Percentiles rank a stretch among this genome's conserved stretches.
Conservation (phyloP, 37 sponge, comb jelly and placozoan species). For the Aplysina aerophoba region DNA sequence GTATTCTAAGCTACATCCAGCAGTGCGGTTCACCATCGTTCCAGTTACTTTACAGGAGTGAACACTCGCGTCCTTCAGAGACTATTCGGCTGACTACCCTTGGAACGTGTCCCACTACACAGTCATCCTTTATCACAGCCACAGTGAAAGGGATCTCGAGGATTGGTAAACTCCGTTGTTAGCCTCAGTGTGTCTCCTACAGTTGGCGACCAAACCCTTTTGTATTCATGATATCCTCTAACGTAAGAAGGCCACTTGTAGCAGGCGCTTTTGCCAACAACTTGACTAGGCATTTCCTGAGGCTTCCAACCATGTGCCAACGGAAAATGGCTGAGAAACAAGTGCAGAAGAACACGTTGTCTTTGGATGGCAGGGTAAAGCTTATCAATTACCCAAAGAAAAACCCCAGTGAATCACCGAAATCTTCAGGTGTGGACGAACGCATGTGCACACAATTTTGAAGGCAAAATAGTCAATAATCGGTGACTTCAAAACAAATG, state of each 20-base stretch:
- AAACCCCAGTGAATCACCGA: too few relatives aligned
- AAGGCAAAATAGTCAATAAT: too few relatives aligned
- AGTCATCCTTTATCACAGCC: slow-evolving; percentile 27
- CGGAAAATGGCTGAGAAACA: slow-evolving; percentile 19
- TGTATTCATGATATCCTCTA: slow-evolving; percentile 29
- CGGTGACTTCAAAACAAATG: too few relatives aligned
- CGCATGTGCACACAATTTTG: too few relatives aligned
- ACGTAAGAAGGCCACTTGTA: slow-evolving; percentile 21
- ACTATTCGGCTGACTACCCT: slow-evolving; percentile 32
- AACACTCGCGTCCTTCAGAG: slow-evolving; percentile 20
- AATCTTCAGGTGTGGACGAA: too few relatives aligned
- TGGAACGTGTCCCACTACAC: slow-evolving; percentile 33
- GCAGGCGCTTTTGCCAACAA: slow-evolving; percentile 23
- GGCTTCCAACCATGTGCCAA: slow-evolving; percentile 10
- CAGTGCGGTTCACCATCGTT: neutral
- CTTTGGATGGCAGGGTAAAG: neutral
- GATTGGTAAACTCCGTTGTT: slow-evolving; percentile 14
- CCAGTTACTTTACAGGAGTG: slow-evolving; percentile 22
- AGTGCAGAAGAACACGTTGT: slow-evolving; percentile 4
- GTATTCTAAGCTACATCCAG: slow-evolving; percentile 22
- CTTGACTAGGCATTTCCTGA: slow-evolving; percentile 27
- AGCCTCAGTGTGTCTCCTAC: slow-evolving; percentile 4
- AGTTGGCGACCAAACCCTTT: neutral
- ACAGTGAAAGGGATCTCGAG: slow-evolving; percentile 12
- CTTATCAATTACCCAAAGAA: too few relatives aligned